Conservation (phyloP, 1,140 invertebrate genomes). For the Planococcus citri region DNA sequence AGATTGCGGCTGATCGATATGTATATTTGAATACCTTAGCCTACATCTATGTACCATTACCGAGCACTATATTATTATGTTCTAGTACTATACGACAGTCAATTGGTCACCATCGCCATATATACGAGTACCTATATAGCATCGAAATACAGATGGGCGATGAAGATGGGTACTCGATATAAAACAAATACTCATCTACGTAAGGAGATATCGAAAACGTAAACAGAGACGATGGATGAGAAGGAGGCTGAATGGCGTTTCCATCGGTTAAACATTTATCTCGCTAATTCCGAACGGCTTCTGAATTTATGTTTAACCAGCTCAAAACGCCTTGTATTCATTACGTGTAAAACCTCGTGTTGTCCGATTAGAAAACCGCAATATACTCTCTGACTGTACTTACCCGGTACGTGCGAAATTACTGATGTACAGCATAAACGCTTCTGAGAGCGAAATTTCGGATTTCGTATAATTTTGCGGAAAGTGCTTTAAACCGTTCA, state of each 20-base stretch:
- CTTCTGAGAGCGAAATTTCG: slow-evolving; percentile 68
- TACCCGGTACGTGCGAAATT: slow-evolving; percentile 86
- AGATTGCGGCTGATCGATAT: too few relatives aligned
- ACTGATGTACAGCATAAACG: slow-evolving; percentile 70
- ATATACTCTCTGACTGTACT: slow-evolving; percentile 34
- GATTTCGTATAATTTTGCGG: slow-evolving; percentile 64
- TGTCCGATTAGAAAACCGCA: background rate
- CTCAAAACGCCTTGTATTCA: background rate
- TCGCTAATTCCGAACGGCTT: slow-evolving; percentile 6
- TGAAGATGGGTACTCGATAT: too few relatives aligned
- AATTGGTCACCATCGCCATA: too few relatives aligned
- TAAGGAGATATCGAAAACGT: too few relatives aligned
- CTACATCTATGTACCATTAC: too few relatives aligned
- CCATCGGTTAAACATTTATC: background rate
- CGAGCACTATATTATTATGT: too few relatives aligned
- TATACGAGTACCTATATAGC: too few relatives aligned
- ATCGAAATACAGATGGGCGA: too few relatives aligned
- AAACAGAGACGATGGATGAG: too few relatives aligned
- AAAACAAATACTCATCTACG: too few relatives aligned
- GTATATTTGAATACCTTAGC: too few relatives aligned
- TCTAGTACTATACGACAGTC: too few relatives aligned
- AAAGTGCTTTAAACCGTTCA: slow-evolving; percentile 64
- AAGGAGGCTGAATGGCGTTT: background rate
- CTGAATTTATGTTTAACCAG: background rate
- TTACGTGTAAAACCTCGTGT: background rate